Base-by-base conservation (phyloP, 2,888 invertebrate genomes). In the Andrena haemorrhoa region DNA sequence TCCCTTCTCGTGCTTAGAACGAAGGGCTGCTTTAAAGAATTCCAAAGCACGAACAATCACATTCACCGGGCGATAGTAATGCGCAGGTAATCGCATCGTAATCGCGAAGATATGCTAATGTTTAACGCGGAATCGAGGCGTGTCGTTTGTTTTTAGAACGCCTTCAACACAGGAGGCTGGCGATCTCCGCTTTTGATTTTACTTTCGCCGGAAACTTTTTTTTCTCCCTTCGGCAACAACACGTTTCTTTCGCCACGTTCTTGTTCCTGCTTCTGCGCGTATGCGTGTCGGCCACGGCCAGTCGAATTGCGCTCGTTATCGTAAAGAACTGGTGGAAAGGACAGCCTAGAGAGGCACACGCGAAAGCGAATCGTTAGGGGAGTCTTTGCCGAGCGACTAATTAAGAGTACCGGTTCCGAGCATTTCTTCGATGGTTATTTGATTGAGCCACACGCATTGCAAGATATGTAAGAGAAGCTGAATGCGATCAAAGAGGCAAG, bases 151-250 rank as follows among this genome's bases (percentile, higher is more conserved):
- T 47, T 33, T 61, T 56, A 61, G 33, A 75, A 53, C n/a, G n/a
- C 29, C 23, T 49, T 20, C 35, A 65, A 20, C 51, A 16, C 4
- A 20, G 65, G 29, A 75, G 70, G 79, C 51, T 16, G 61, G 60
- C 33, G 56, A 64, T 53, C 70, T 74, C 65, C 53, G 75, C 63
- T 74, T 69, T 51, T 29, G 58, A 68, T 71, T 73, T 64, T 69
- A 84, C 82, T 87, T 87, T 86, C 85, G 76, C 85, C 35, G 16
- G 20, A 16, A 51, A 26, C 10, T 35, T 47, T 79, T 60, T 80
- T 83, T 66, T 77, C 41, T 41, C 23, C 71, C 61, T 56, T 56
- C 10, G 8, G 35, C 53, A 47, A 26, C 61, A 49, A 61, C 23
- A 65, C 53, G 26, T 33, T 75, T 68, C 64, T 64, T 41, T 66